Evolutionary conservation across 2,113 vertebrate genomes (phyloP), one percentile per base, ranked within the genome.

Genomic region (Pungitius pungitius): DNA sequence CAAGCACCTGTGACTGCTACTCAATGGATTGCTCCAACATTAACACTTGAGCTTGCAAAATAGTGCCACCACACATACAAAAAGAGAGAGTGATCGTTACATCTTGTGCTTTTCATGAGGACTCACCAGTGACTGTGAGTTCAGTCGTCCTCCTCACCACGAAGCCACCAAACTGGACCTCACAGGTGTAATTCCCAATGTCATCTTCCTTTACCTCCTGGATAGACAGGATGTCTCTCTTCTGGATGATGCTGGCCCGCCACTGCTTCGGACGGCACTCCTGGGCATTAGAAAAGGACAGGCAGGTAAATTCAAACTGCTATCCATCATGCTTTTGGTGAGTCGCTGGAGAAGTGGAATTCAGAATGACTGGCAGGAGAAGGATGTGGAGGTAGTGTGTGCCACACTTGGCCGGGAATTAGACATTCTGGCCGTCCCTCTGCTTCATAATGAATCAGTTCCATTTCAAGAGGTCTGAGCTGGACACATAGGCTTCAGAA

Each of bases 101-200:
- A 9, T 10, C 65, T 68, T 6, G 7, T 22, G 5, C 3, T n/a
- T 49, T 15, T 27, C 24, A 7, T 13, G 6, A 58, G 18, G 40
- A 64, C 87, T 94, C 95, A 98, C 97, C 97, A 88, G 97, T 99
- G 60, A 99, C 96, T 27, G 94, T 94, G 89, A 98, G 92, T 82
- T 97, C 95, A 1, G 96, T 97, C 0, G 97, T 99, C 90, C 96
- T 95, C 90, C 96, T 95, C 61, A 99, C 96, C 77, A 96, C 86
- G 85, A 98, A 99, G 80, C 94, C 94, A 81, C 95, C 96, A 47
- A 97, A 97, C 85, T 96, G 96, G 90, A 99, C 90, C 90, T 98
- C 96, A 77, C 97, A 99, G 51, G 97, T 99, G 63, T 99, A 99
- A 94, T 98, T 99, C 87, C 97, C 97, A 91, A 97, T 97, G 90